These are phyloP conservation scores for Nycticryphes semicollaris DNA, from an alignment of 2,113 vertebrate genomes.

Conservation along the genomic window DNA sequence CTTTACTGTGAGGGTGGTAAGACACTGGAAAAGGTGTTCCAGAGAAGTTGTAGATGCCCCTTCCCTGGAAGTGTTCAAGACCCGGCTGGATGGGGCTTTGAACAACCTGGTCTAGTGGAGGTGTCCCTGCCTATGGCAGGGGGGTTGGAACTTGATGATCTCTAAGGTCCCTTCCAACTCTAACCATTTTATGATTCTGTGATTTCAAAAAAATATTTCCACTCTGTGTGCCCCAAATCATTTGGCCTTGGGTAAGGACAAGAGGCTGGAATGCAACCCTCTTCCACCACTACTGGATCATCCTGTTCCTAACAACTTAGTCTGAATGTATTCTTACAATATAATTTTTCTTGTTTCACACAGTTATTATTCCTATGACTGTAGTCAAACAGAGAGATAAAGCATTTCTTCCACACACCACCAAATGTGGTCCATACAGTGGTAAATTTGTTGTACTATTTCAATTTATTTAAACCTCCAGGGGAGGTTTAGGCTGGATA, in stretches of 20 bases:
- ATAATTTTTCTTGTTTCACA: neutral
- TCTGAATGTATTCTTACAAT: neutral
- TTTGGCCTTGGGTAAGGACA: neutral
- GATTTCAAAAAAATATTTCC: neutral
- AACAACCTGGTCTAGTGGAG: too few relatives aligned
- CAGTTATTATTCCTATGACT: neutral
- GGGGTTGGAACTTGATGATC: too few relatives aligned
- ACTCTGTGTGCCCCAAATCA: neutral
- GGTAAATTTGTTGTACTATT: neutral
- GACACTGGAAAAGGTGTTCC: too few relatives aligned
- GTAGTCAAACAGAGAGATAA: neutral
- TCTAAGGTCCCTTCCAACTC: too few relatives aligned
- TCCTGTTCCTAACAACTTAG: neutral
- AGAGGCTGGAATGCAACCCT: neutral
- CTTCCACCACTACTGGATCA: neutral
- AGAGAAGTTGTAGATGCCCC: too few relatives aligned
- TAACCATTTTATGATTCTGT: too few relatives aligned
- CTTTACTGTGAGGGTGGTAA: too few relatives aligned
- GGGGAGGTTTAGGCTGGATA: too few relatives aligned
- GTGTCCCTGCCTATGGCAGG: too few relatives aligned
- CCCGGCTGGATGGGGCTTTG: too few relatives aligned
- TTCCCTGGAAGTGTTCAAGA: too few relatives aligned
- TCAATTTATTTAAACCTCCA: neutral
- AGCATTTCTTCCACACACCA: neutral
- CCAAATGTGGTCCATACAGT: accelerated